Evolutionary conservation across 2,888 invertebrate species (phyloP).

Genomic region (Pemphredon lugubris): DNA sequence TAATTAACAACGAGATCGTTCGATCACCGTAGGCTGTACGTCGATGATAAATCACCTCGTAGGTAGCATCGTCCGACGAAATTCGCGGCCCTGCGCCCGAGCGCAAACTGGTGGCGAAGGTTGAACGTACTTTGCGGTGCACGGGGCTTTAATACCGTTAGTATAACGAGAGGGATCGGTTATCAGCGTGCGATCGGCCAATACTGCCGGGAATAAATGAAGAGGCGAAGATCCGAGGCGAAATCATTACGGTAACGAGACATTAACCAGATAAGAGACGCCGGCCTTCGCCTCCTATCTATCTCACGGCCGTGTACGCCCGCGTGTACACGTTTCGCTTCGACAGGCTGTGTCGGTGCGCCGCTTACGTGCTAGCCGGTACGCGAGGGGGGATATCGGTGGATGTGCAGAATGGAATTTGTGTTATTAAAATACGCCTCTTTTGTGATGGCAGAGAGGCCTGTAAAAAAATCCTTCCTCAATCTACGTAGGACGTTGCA

Average conservation of each 20-base stretch:
- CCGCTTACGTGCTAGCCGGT: no score
- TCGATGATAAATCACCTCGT: slow-evolving; percentile 64
- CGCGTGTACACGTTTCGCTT: slow-evolving; percentile 23
- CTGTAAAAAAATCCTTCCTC: slow-evolving; percentile 39
- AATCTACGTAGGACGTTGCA: slow-evolving; percentile 37
- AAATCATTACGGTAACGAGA: slow-evolving; percentile 73
- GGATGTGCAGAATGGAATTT: slow-evolving; percentile 56
- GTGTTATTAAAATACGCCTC: slow-evolving; percentile 65
- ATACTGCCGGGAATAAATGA: slow-evolving; percentile 72
- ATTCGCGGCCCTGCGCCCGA: slow-evolving; percentile 53
- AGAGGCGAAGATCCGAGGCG: slow-evolving; percentile 70
- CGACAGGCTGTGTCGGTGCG: not conserved
- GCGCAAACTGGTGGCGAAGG: slow-evolving; percentile 37
- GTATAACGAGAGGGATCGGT: slow-evolving; percentile 66
- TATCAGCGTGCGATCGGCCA: slow-evolving; percentile 69
- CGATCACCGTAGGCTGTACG: slow-evolving; percentile 50
- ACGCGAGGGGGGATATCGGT: slow-evolving; percentile 18
- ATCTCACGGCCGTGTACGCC: slow-evolving; percentile 30
- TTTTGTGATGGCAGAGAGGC: slow-evolving; percentile 34
- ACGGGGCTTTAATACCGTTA: slow-evolving; percentile 65
- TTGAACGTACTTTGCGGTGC: slow-evolving; percentile 37
- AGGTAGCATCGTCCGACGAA: slow-evolving; percentile 61
- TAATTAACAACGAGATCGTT: slow-evolving; percentile 57
- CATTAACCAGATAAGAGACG: slow-evolving; percentile 71
- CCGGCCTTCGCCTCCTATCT: slow-evolving; percentile 65